These are phyloP conservation scores for Parambassis ranga DNA, from an alignment of 2,797 vertebrate species.

Conservation along the genomic window DNA sequence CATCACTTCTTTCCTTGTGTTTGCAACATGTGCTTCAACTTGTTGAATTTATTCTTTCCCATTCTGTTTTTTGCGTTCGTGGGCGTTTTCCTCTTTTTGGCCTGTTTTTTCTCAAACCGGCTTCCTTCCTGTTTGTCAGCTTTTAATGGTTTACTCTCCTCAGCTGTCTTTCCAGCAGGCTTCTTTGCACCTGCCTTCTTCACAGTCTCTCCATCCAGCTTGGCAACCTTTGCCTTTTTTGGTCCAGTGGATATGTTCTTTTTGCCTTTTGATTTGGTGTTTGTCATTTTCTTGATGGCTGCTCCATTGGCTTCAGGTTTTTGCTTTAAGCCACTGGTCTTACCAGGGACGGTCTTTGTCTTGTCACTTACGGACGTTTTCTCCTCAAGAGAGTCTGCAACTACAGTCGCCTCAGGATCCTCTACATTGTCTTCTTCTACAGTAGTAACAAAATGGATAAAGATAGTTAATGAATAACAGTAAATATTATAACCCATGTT, in stretches of 20 bases:
- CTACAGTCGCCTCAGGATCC: constrained; percentile 41
- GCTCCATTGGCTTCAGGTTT: constrained; percentile 65
- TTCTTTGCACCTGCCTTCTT: constrained; percentile 43
- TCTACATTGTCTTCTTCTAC: constrained; percentile 58
- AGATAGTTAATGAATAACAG: neutral
- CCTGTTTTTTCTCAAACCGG: constrained; percentile 72
- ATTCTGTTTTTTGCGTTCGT: constrained; percentile 65
- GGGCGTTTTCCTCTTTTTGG: constrained; percentile 52
- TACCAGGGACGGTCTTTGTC: constrained; percentile 12
- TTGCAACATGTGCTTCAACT: constrained; percentile 67
- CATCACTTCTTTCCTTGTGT: constrained; percentile 33
- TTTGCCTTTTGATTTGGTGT: constrained; percentile 48
- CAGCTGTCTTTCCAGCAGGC: constrained; percentile 12
- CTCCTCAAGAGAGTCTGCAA: constrained; percentile 31
- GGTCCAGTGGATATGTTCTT: constrained; percentile 54
- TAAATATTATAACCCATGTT: neutral
- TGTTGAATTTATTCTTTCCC: constrained; percentile 79
- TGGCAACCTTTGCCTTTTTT: constrained; percentile 76
- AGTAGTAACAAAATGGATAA: constrained; percentile 7
- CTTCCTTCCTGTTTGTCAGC: constrained; percentile 59
- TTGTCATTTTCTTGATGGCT: constrained; percentile 28
- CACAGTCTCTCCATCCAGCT: constrained; percentile 60
- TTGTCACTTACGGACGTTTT: constrained; percentile 54
- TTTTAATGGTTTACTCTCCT: constrained; percentile 28
- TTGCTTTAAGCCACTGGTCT: constrained; percentile 18